Evolutionary conservation across 2,888 invertebrate species (phyloP), one percentile per base, ranked within the genome.

Genomic region (Gasteruption jaculator): DNA sequence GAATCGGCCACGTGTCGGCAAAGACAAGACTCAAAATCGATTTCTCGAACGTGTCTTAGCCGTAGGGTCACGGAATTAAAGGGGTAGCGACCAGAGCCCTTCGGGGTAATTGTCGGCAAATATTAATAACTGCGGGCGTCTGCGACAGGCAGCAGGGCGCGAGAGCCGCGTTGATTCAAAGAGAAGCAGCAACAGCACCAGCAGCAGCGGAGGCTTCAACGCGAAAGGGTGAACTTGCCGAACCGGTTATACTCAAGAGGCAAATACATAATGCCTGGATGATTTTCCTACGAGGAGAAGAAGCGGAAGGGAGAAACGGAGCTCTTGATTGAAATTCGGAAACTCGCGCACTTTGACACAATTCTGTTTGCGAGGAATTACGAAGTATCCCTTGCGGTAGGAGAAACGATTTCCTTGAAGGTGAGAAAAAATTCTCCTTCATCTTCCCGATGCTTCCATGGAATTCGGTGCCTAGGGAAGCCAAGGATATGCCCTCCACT

Each of bases 191-290:
- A 48, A 53, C 39, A 45, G 54, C 5, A 29, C 29, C 6, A n/a
- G 11, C 6, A 29, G 29, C 11, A n/a, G 11, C 11, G 11, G 29
- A 29, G 29, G 11, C n/a, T 11, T 6, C 24, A 15, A 35, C 14
- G 43, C 50, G 58, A 54, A 58, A 57, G 58, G 58, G 59, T 58
- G 58, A 60, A 56, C 49, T 27, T 48, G 48, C 49, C 65, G 62
- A 66, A 65, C 61, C 58, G 61, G 62, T 64, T 65, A 56, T 57
- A 59, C 63, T 63, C 56, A 60, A 66, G 64, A 67, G n/a, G 68
- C 66, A 69, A 69, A 69, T 68, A 69, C 61, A 66, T 68, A 67
- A 69, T 68, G 68, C 68, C 61, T 67, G 60, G 65, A 68, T 68
- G 67, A 55, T 68, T 68, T 63, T 58, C 59, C 56, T 48, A 46